Evolutionary conservation across 2,888 invertebrate species (phyloP).

Genomic region (Agrotis puta): DNA sequence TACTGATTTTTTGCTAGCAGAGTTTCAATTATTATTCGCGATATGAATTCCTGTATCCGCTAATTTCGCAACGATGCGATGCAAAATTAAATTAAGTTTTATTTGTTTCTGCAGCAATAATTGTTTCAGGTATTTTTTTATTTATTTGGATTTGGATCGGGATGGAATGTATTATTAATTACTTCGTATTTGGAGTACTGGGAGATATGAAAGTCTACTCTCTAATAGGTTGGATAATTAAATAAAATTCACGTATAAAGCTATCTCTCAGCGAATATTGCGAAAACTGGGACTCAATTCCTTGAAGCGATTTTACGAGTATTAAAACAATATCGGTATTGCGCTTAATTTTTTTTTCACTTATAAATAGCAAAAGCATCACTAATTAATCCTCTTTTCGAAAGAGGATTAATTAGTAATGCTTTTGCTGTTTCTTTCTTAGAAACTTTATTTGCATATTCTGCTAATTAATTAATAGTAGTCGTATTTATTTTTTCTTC

Average conservation of each 20-base stretch:
- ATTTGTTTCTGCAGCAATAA: background rate
- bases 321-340: too few species aligned
- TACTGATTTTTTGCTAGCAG: background rate
- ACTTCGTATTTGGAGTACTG: background rate
- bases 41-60: background rate
- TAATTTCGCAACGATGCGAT: background rate
- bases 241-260: background rate
- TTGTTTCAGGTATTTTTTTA: background rate
- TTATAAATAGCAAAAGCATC: too few species aligned
- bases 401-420: background rate
- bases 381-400: too few species aligned
- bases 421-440: background rate
- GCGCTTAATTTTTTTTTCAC: too few species aligned
- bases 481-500: background rate
- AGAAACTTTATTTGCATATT: background rate
- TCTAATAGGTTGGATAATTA: background rate
- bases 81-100: slow-evolving; percentile 6
- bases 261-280: background rate
- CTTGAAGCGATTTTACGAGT: background rate
- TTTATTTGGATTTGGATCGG: background rate
- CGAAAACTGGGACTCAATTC: background rate
- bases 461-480: background rate
- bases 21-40: background rate
- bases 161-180: background rate
- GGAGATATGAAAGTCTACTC: background rate